Evolutionary conservation across 2,797 vertebrate genomes (phyloP).

Genomic region (Megaceryle alcyon): DNA sequence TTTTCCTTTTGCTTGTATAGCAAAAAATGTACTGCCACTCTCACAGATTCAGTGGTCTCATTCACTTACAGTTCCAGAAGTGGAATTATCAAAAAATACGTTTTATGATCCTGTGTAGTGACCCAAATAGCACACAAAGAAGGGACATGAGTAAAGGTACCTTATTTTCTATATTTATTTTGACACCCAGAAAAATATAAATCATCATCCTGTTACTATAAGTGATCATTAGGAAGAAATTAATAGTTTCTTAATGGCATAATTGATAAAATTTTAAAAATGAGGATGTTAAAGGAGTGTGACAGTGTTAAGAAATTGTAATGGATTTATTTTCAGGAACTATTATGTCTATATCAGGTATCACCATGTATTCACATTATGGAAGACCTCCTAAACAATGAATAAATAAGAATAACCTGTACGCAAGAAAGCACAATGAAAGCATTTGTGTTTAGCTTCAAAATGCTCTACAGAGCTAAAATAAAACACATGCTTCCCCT

Average conservation of each 20-base stretch:
- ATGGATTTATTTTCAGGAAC: background rate
- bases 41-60: background rate
- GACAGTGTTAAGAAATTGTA: background rate
- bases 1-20: background rate
- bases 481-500: background rate
- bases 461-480: background rate
- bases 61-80: background rate
- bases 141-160: background rate
- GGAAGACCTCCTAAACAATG: background rate
- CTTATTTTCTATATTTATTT: background rate
- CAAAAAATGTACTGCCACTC: background rate
- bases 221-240: background rate
- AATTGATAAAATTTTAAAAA: background rate
- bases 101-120: background rate
- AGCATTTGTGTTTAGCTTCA: background rate
- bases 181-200: background rate
- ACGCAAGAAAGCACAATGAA: background rate
- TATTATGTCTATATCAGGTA: background rate
- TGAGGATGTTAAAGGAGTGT: background rate
- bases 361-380: background rate
- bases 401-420: background rate
- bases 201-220: background rate
- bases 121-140: background rate
- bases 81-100: background rate
- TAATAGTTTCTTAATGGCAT: background rate